Evolutionary conservation across 2,888 invertebrate species (phyloP), one percentile per base, ranked within the genome.

Genomic region (Spilarctia lutea): DNA sequence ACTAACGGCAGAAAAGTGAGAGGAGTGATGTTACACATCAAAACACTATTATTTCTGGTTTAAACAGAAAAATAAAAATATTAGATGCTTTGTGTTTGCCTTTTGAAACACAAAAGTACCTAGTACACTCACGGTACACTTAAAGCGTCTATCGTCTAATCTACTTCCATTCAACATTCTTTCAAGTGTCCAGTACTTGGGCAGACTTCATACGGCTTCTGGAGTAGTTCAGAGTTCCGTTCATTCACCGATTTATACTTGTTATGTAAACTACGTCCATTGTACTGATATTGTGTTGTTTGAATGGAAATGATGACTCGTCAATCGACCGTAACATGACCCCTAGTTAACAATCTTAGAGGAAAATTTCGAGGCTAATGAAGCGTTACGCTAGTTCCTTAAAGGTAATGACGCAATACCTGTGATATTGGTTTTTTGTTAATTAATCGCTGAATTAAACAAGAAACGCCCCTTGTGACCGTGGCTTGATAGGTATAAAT

Each of bases 141-240:
- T 77, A 52, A 66, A 68, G 7, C 39, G 39, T 39, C 39, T 7
- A 39, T 1, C 39, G 39, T 45, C 27, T 76, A 73, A 75, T 65
- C 63, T 70, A 70, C 27, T 33, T 24, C 68, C 35, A n/a, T 33
- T 35, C 65, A 68, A 48, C 69, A 71, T 73, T 75, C 65, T 72
- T 77, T 65, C 56, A 67, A 67, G 65, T 68, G 68, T 60, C 72
- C 67, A 68, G 70, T 71, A 45, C 74, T 30, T 27, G 27, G 16
- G 27, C 27, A 27, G 27, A 11, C 71, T 79, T 82, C 73, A 70
- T 81, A 86, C n/a, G 89, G 88, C 86, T 89, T 89, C 87, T 65
- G 75, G 73, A 56, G 72, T 79, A 74, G 73, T 75, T 81, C 77
- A 72, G 63, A 76, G 74, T 78, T 80, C 72, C 72, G 86, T 86